These are phyloP conservation scores for Gonatopus flavifemur DNA, from an alignment of 1,140 invertebrate species.

Conservation along the genomic window DNA sequence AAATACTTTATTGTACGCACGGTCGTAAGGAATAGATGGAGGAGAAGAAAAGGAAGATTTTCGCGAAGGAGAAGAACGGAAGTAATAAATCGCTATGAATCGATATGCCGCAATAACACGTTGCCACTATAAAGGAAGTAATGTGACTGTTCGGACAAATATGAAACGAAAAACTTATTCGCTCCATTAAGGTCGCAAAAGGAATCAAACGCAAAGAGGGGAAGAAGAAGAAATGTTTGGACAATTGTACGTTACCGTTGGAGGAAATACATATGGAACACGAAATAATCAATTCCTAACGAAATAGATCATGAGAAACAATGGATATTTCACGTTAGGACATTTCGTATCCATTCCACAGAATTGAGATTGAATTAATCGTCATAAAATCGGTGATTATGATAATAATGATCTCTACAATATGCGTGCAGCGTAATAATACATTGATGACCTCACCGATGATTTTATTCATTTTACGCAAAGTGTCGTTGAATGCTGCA, in stretches of 20 bases:
- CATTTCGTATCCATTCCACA: slow-evolving; percentile 11
- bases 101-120: slow-evolving; percentile 18
- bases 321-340: neutral
- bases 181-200: neutral
- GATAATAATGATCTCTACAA: too few species aligned
- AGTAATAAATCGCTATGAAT: slow-evolving; percentile 17
- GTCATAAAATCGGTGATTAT: too few species aligned
- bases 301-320: slow-evolving; percentile 7
- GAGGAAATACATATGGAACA: neutral
- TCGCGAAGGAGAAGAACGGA: slow-evolving; percentile 18
- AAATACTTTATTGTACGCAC: slow-evolving; percentile 6
- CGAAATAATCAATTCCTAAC: too few species aligned
- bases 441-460: too few species aligned
- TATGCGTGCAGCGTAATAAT: too few species aligned
- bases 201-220: neutral
- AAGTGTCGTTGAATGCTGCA: too few species aligned
- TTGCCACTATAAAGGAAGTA: slow-evolving; percentile 21
- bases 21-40: slow-evolving; percentile 2
- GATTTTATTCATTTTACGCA: too few species aligned
- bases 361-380: neutral
- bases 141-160: slow-evolving; percentile 22
- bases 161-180: slow-evolving; percentile 24
- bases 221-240: slow-evolving; percentile 1
- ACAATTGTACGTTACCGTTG: neutral
- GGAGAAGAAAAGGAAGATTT: too few species aligned